phyloP scores from a whole-genome alignment of 2,888 invertebrate genomes.

The Drosophila suboccidentalis region DNA sequence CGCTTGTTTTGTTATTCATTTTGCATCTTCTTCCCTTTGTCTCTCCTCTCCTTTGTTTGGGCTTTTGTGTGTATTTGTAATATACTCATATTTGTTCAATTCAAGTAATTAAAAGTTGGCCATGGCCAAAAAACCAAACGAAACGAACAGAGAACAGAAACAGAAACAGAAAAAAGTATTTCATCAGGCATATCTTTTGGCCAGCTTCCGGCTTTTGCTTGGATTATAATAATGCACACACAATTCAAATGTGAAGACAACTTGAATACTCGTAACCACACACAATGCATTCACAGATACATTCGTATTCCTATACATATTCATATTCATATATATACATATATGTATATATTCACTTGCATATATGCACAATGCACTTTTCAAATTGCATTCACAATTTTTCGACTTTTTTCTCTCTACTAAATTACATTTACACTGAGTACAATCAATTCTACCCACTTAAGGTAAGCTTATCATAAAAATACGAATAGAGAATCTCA shows the following conservation, averaged over 20 bases:
- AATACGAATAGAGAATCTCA: background rate
- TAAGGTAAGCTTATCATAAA: background rate
- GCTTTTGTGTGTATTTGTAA: slow-evolving; percentile 4
- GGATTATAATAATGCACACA: slow-evolving; percentile 31
- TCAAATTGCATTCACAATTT: background rate
- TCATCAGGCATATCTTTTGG: slow-evolving; percentile 19
- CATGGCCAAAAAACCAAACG: background rate
- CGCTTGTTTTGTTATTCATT: background rate
- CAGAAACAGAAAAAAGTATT: background rate
- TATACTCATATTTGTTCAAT: slow-evolving; percentile 7
- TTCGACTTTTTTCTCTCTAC: slow-evolving; percentile 2
- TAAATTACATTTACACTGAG: slow-evolving; percentile 1
- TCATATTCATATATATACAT: background rate
- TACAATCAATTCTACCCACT: background rate
- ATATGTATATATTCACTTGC: too few species aligned
- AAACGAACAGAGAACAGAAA: background rate
- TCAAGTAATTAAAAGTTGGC: slow-evolving; percentile 39
- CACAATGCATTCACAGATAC: slow-evolving; percentile 1
- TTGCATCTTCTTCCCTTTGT: background rate
- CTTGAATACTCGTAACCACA: background rate
- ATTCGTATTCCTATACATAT: background rate
- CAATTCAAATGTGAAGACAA: slow-evolving; percentile 17
- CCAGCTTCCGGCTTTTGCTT: slow-evolving; percentile 32
- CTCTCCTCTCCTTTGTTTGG: background rate
- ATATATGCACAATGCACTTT: slow-evolving; percentile 4